Base-by-base conservation (phyloP, 1,140 invertebrate genomes). In the Aplysia californica region DNA sequence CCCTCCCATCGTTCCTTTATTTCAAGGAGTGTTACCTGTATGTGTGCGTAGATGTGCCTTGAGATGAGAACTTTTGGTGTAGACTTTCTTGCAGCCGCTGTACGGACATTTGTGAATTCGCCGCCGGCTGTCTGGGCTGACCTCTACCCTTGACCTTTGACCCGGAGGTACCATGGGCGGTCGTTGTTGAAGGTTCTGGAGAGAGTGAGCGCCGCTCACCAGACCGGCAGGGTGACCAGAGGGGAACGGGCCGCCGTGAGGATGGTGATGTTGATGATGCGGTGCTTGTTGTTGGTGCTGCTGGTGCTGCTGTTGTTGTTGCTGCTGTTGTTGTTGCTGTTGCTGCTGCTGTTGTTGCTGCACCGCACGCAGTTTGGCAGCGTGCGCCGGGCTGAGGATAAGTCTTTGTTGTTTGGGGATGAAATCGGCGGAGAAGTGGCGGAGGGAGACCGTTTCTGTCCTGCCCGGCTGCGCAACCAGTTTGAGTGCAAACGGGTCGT, bases 1-100 rank as follows among this genome's bases (percentile, higher is more conserved):
- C 64, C 33, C 6, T 31, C 64, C 64, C 36, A n/a, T 21, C 64
- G 5, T 35, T 21, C 64, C 64, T 18, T 66, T 36, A 33, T 2
- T 66, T 31, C 64, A 66, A 2, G 4, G 50, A 20, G 36, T 81
- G 92, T 94, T 92, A 98, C 97, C 97, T 91, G 97, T 98, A 88
- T 99, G 97, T 90, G 98, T 97, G 87, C 98, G 92, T 90, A 98
- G 96, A 91, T 99, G 98, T 71, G 97, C 97, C 91, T 99, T 99
- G 18, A 99, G 92, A 91, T 99, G 98, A 80, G 97, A 99, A 91
- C 96, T 98, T 92, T 99, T 99, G 61, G 97, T 99, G 91, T 99
- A 99, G 56, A 98, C 97, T 92, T 99, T 99, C 84, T 94, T 95
- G 91, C 98, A 99, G 85, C 97, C 97, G 96, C 92, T 93, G 36